Base-by-base conservation (phyloP, 2,888 invertebrate species). In the Nephrotoma appendiculata region DNA sequence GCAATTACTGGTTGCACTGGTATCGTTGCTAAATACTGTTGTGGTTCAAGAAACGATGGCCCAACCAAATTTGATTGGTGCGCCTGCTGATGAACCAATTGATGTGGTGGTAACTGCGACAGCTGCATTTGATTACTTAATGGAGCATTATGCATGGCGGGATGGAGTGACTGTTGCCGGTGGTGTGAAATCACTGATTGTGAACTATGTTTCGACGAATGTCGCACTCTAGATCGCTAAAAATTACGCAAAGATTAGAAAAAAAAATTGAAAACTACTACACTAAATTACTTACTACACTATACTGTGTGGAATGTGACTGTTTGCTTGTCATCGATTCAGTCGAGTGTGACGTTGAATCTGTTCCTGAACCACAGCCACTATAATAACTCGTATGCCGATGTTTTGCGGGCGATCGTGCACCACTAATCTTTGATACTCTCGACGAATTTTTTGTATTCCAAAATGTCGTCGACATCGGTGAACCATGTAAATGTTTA, bases 281-380 rank as follows among this genome's bases (percentile, higher is more conserved):
- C 31, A 31, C 31, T 31, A 31, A 31, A 31, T 31, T 4, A 42
- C 91, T 90, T 89, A 93, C 93, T 89, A 92, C 90, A 87, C 92
- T 93, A 86, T 91, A 90, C 86, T 92, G 92, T 4, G 92, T 93
- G 89, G 92, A 89, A 83, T 92, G 89, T 0, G 94, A 93, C 86
- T 93, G 92, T 83, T 93, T 92, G 15, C 95, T 95, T 0, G 93
- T 93, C 0, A 93, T 93, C 0, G 96, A 95, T 87, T 95, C 95
- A 0, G 94, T 94, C 0, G 96, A 95, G 88, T 95, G 90, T 0
- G 95, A 95, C 0, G 94, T 94, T 0, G 94, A 94, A 86, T 91
- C 92, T 87, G 93, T 92, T 0, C 91, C 91, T 19, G 91, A 91
- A 42, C 90, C 90, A 0, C 91, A 91, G 19, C 90, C 91, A 19